Evolutionary conservation across 2,113 vertebrate species (phyloP).

Genomic region (Circaetus gallicus): DNA sequence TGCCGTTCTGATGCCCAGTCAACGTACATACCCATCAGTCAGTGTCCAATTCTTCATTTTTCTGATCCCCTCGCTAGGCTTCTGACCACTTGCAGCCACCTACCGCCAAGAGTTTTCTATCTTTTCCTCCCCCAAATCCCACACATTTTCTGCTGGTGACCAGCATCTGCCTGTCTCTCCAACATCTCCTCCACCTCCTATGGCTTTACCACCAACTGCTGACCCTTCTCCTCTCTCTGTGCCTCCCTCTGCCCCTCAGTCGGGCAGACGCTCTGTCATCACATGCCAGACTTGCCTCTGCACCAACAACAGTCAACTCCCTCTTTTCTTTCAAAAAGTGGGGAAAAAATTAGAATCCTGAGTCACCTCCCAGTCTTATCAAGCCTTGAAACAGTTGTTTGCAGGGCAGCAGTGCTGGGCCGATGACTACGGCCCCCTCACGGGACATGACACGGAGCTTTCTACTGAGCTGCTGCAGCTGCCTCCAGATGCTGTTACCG

Average conservation of each 20-base stretch:
- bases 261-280: background rate
- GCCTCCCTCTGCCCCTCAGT: background rate
- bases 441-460: background rate
- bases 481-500: background rate
- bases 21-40: background rate
- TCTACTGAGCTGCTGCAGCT: background rate
- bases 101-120: background rate
- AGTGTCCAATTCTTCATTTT: background rate
- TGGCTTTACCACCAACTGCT: background rate
- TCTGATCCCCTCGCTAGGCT: background rate
- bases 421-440: background rate
- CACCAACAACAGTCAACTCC: background rate
- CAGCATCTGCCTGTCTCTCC: background rate
- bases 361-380: background rate
- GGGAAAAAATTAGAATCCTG: background rate
- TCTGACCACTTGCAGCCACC: background rate
- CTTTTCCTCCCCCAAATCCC: background rate
- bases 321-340: background rate
- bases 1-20: background rate
- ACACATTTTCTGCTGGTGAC: background rate
- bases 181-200: background rate
- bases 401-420: background rate
- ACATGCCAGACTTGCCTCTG: background rate
- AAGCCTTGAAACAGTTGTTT: background rate
- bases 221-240: background rate